Evolutionary conservation across 2,888 invertebrate genomes (phyloP).

Genomic region (Spisula subtruncata): DNA sequence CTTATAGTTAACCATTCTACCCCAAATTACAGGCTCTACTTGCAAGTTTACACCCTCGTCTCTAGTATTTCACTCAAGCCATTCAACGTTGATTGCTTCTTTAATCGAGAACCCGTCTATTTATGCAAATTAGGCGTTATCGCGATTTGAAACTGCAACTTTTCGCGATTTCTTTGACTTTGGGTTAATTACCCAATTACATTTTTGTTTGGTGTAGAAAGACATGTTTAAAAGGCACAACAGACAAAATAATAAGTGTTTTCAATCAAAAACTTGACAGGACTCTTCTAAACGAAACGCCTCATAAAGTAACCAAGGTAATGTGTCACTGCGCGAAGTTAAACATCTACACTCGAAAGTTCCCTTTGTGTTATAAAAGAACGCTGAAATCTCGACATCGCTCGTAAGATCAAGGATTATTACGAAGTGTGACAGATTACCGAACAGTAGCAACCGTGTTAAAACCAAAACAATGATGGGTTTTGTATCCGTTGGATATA

Average conservation of each 20-base stretch:
- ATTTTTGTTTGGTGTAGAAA: conserved; percentile 57
- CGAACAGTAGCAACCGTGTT: conserved; percentile 19
- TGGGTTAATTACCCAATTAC: conserved; percentile 63
- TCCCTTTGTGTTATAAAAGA: not conserved
- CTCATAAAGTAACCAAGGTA: not conserved
- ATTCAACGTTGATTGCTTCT: conserved; percentile 40
- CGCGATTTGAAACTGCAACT: conserved; percentile 55
- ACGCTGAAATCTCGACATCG: not conserved
- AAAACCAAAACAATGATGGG: conserved; percentile 17
- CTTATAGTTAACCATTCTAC: conserved; percentile 38
- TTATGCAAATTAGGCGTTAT: conserved; percentile 56
- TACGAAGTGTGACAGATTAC: not conserved
- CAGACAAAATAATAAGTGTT: conserved; percentile 14
- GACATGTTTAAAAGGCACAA: conserved; percentile 34
- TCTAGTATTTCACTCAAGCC: conserved; percentile 49
- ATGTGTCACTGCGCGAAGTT: not conserved
- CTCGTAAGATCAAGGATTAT: not conserved
- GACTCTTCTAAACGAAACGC: conserved; percentile 16
- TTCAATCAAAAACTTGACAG: conserved; percentile 21
- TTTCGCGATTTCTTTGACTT: conserved; percentile 51
- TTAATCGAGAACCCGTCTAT: conserved; percentile 34
- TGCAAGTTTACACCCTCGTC: conserved; percentile 38
- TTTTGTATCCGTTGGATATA: not conserved
- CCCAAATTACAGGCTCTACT: conserved; percentile 45
- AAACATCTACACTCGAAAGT: not conserved